Base-by-base conservation (phyloP, 2,888 invertebrate species). In the Heteromurus nitidus region DNA sequence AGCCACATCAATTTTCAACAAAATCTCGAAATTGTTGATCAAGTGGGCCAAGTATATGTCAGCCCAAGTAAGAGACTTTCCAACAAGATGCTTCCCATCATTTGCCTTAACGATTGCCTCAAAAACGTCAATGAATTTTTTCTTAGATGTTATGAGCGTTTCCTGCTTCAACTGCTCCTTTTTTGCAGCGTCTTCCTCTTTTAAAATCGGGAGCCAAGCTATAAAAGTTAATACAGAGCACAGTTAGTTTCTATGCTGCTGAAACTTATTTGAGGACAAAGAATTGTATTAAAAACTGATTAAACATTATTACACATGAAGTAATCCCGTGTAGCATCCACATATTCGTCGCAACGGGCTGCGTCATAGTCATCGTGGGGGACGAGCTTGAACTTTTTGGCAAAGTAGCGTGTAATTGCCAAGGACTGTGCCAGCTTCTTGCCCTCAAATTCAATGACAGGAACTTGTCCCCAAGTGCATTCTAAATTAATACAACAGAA, bases 41-140 rank as follows among this genome's bases (percentile, higher is more conserved):
- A 91, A 91, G 44, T 90, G 91, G 30, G 91, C 91, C 86, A 92
- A 91, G 1, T 91, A 91, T 82, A 92, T 90, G 86, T 92, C 92
- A 18, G 81, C 81, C 84, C 84, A 84, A 18, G 81, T 80, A 22
- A 84, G 62, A 20, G 30, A 44, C 2, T 79, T 74, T 11, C 84
- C 84, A 3, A 84, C 81, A 16, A 82, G 20, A 53, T 73, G 36
- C 18, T 74, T 64, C 2, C 81, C 79, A 7, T 64, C 81, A 42
- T 81, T 82, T 11, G n/a, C 16, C 22, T 81, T 36, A n/a, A 82
- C 18, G 20, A 81, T 69, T n/a, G 36, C 30, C 0, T 79, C 60
- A 64, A 82, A 84, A 31, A 74, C 82, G 11, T 26, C 5, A 3
- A 83, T 28, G 44, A 28, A 92, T 91, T 91, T 92, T 92, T 31